These are phyloP conservation scores for Peucedramus taeniatus DNA, from an alignment of 2,113 vertebrate species.

Conservation along the genomic window DNA sequence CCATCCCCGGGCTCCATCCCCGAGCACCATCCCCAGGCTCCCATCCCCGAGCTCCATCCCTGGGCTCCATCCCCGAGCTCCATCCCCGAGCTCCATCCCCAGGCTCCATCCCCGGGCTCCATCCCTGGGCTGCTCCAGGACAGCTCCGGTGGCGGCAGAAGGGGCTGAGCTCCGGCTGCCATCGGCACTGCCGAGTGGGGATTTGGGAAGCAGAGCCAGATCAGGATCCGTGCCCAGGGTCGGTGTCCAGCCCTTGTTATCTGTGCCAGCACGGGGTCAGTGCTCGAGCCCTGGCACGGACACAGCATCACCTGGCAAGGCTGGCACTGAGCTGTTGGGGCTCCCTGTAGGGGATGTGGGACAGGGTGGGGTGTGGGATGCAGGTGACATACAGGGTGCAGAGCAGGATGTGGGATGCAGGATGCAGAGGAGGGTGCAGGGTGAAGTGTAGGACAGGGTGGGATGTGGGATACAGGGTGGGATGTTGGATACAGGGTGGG, in stretches of 20 bases:
- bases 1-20: no score
- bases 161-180: neutral
- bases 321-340: accelerated
- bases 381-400: no score
- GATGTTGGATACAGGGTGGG: neutral
- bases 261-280: neutral
- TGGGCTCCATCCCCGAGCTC: neutral
- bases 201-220: accelerated
- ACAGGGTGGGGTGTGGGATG: no score
- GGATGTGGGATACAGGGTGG: neutral
- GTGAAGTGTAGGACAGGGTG: neutral
- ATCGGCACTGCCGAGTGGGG: accelerated
- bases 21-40: no score
- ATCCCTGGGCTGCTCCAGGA: neutral
- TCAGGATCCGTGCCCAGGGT: accelerated
- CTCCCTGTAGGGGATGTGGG: neutral
- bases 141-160: accelerated
- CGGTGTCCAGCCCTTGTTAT: accelerated
- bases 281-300: accelerated
- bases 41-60: no score
- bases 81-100: neutral
- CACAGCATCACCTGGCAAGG: accelerated
- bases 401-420: neutral
- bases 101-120: neutral
- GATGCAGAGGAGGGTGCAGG: no score